Conservation (phyloP, 1,140 invertebrate genomes). For the Oryzaephilus surinamensis region DNA sequence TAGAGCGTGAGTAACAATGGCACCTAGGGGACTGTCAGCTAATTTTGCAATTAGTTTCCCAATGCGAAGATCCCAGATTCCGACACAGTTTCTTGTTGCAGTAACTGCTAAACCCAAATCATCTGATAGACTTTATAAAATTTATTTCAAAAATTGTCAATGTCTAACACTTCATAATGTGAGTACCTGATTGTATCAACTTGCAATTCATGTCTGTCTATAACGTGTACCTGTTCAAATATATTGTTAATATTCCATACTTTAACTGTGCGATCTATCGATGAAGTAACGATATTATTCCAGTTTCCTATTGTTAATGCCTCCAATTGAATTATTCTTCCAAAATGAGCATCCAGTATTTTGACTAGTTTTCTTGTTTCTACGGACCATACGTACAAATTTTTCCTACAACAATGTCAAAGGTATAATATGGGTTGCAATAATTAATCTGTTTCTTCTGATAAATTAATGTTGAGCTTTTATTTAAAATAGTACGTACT, state of each 20-base stretch:
- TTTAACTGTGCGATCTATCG: constrained; percentile 95
- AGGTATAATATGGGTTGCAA: not conserved
- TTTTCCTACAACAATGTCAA: constrained; percentile 62
- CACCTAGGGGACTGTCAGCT: constrained; percentile 83
- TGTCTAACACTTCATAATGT: no score
- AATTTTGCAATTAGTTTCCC: constrained; percentile 76
- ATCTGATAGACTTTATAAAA: constrained; percentile 62
- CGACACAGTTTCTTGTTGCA: constrained; percentile 85
- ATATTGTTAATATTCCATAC: constrained; percentile 99
- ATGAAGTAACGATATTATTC: constrained; percentile 93
- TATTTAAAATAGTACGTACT: no score
- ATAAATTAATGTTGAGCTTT: not conserved
- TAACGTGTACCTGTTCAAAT: constrained; percentile 92
- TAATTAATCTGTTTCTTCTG: constrained; percentile 1
- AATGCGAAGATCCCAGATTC: constrained; percentile 86
- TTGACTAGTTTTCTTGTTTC: constrained; percentile 71
- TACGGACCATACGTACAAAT: constrained; percentile 89
- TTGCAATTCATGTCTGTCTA: constrained; percentile 90
- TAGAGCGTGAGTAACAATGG: constrained; percentile 86
- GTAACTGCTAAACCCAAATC: constrained; percentile 69
- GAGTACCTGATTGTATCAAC: constrained; percentile 80
- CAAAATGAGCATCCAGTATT: constrained; percentile 92
- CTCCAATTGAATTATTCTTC: constrained; percentile 85
- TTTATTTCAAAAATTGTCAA: not conserved
- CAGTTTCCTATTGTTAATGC: constrained; percentile 76